These are phyloP conservation scores for Drosophila suboccidentalis DNA, from an alignment of 2,888 invertebrate species.

Conservation along the genomic window DNA sequence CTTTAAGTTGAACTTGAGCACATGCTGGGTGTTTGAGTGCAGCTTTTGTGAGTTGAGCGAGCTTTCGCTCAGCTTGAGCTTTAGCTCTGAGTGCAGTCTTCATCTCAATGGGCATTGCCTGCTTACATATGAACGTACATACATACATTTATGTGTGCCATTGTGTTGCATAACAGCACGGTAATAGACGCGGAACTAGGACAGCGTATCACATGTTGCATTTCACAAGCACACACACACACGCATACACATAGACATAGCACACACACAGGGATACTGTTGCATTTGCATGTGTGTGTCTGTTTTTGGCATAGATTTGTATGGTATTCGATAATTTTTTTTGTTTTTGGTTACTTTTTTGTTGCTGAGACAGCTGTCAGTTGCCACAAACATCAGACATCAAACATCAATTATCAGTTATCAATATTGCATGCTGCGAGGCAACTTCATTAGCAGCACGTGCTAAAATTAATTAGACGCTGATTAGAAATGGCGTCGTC, in stretches of 20 bases:
- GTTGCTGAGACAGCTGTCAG: slow-evolving; percentile 4
- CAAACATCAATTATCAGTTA: slow-evolving; percentile 34
- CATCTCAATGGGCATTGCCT: slow-evolving; percentile 36
- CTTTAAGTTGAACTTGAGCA: slow-evolving; percentile 10
- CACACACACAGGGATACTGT: slow-evolving; percentile 20
- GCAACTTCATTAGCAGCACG: slow-evolving; percentile 34
- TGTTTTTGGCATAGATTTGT: slow-evolving; percentile 67
- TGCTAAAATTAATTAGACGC: slow-evolving; percentile 61
- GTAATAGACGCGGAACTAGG: slow-evolving; percentile 81
- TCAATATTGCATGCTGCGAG: slow-evolving; percentile 25
- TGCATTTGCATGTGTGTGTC: slow-evolving; percentile 31
- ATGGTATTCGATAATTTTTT: slow-evolving; percentile 43
- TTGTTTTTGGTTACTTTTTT: slow-evolving; percentile 26
- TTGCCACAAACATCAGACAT: slow-evolving; percentile 2
- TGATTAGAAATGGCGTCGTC: slow-evolving; percentile 50
- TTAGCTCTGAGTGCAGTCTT: slow-evolving; percentile 28
- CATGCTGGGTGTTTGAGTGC: slow-evolving; percentile 9
- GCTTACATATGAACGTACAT: neutral
- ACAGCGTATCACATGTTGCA: slow-evolving; percentile 85
- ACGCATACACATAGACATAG: slow-evolving; percentile 6
- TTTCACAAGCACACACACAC: slow-evolving; percentile 52
- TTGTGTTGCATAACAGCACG: slow-evolving; percentile 79
- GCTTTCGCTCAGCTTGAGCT: slow-evolving; percentile 30
- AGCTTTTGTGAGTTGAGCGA: slow-evolving; percentile 3
- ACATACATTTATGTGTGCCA: slow-evolving; percentile 73